Percentiles rank a stretch among this genome's conserved stretches.
These are phyloP conservation scores for Diceros bicornis DNA, from an alignment of 2,797 vertebrate species.

Conservation along the genomic window DNA sequence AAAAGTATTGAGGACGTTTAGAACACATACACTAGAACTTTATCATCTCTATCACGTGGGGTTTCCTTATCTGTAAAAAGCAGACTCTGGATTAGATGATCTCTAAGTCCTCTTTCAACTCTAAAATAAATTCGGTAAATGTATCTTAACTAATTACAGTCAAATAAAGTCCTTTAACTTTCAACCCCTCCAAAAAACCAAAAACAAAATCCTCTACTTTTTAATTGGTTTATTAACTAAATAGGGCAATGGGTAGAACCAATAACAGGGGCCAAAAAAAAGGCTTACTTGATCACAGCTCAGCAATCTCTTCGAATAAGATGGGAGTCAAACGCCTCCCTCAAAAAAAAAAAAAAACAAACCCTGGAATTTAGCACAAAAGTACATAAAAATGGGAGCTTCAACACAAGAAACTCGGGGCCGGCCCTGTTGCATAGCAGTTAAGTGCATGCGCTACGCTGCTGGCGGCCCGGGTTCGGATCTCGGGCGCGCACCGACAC, in stretches of 20 bases:
- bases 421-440: too few species aligned
- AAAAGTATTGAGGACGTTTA: not conserved
- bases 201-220: constrained; percentile 35
- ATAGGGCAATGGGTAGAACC: not conserved
- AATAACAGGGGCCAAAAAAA: not conserved
- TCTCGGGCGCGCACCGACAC: too few species aligned
- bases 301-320: not conserved
- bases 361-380: not conserved
- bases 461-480: too few species aligned
- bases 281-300: not conserved
- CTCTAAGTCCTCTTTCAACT: not conserved
- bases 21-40: not conserved
- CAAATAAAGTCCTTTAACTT: constrained; percentile 3
- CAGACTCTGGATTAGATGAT: not conserved
- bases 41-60: not conserved
- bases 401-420: not conserved
- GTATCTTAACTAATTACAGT: not conserved
- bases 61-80: not conserved
- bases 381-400: not conserved
- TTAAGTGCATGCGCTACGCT: too few species aligned
- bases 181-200: not conserved
- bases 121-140: constrained; percentile 28
- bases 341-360: not conserved
- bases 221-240: constrained; percentile 18
- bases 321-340: not conserved